Evolutionary conservation across 2,888 invertebrate genomes (phyloP), one percentile per base, ranked within the genome.

Genomic region (Deroplatys truncata): DNA sequence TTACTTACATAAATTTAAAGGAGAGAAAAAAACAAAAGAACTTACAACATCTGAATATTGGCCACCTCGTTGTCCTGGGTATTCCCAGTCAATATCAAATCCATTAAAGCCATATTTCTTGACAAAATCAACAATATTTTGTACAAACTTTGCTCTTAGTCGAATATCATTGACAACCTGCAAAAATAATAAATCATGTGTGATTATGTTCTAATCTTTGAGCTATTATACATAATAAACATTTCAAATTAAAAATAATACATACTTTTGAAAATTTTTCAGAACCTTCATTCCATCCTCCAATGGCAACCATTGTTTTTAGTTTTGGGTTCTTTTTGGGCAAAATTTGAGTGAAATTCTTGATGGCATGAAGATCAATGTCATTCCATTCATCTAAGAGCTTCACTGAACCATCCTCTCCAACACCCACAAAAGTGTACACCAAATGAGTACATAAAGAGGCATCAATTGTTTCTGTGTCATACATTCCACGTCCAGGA

Each of bases 1-100:
- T 35, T 35, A 4, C 4, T 56, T 56, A 2, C 1, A 2, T 85
- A 13, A 28, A 1, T n/a, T 13, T 85, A 72, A 72, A 20, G 25
- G 20, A 20, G 20, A 72, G 56, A 72, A 72, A 72, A 49, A 88
- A 35, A 43, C 16, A 28, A n/a, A 82, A 83, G 9, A 20, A 3
- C 84, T 84, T 84, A 88, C 88, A 20, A 84, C 84, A 49, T 88
- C 84, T n/a, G 35, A 28, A 15, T 29, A 31, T 87, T 83, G 35
- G 20, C 95, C 93, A 90, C 95, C 95, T 72, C 96, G 93, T 85
- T 95, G 94, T 86, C 94, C 94, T 0, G 96, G 96, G 91, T 96
- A 96, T 92, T 96, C 96, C 97, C 97, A 97, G 92, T 97, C 96
- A 0, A 97, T 86, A 92, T 97, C 97, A 0, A 97, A 93, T 1